phyloP scores from a whole-genome alignment of 2,888 invertebrate genomes.

The Mythimna loreyi region DNA sequence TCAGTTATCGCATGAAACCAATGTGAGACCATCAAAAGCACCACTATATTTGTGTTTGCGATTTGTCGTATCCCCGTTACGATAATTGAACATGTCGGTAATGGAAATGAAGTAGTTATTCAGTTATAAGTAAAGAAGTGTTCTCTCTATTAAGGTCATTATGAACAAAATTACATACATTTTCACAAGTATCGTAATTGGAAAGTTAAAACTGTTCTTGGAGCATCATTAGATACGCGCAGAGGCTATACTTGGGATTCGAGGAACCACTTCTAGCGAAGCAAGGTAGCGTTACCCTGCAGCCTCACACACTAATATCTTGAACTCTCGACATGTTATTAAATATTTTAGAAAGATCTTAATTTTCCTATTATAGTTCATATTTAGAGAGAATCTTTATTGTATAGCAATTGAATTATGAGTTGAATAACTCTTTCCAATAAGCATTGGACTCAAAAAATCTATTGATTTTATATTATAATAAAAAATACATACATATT shows the following conservation, averaged over 20 bases:
- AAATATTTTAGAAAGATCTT: not conserved
- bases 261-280: conserved; percentile 34
- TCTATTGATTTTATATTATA: too few relatives aligned
- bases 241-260: conserved; percentile 30
- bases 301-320: not conserved
- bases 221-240: conserved; percentile 37
- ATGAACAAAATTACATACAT: conserved; percentile 47
- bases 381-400: not conserved
- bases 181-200: conserved; percentile 42
- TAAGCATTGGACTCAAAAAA: too few relatives aligned
- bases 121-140: conserved; percentile 46
- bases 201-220: conserved; percentile 50
- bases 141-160: conserved; percentile 48
- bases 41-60: conserved; percentile 57
- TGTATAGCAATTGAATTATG: too few relatives aligned
- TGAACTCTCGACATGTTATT: not conserved
- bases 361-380: not conserved
- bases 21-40: conserved; percentile 62
- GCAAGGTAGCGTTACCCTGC: conserved; percentile 10
- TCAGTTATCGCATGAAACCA: conserved; percentile 71
- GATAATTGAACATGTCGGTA: conserved; percentile 62
- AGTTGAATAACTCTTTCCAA: too few relatives aligned
- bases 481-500: too few relatives aligned
- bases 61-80: conserved; percentile 66
- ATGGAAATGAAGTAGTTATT: conserved; percentile 55